Base-by-base conservation (phyloP, 1,140 invertebrate genomes). In the Lepidurus apus region DNA sequence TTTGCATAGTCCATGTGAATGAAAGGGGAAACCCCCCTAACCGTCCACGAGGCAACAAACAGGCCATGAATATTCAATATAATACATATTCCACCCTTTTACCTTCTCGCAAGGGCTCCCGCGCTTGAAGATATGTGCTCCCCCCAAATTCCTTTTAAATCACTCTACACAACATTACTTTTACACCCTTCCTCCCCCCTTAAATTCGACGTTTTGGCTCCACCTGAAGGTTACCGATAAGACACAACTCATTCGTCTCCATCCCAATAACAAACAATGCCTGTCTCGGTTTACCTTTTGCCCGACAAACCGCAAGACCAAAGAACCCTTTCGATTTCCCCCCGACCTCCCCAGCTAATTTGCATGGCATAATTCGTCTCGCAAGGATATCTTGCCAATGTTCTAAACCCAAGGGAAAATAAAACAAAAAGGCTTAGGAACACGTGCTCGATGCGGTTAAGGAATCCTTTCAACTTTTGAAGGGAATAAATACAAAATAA, bases 141-240 rank as follows among this genome's bases (percentile, higher is more conserved):
- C 21, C 21, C 13, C 13, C 53, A 65, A 65, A 65, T 65, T 21
- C 53, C 53, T 65, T 9, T 1, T n/a, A 65, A 65, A 65, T 65
- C 53, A 65, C 53, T 21, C 21, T n/a, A 65, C 53, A 65, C 17
- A 65, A 21, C 53, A 21, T 65, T 65, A 65, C 53, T 65, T 65
- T 65, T n/a, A 21, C 53, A 4, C 53, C 53, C 53, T 11, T 13
- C 8, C 13, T 21, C n/a, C 53, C 53, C 53, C 53, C 53, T 21
- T 17, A 65, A 65, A 65, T 17, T 65, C 53, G 53, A n/a, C 17
- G 53, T 34, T 34, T 34, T 34, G 34, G 34, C 34, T 34, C 53
- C 53, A 65, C 53, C 53, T 65, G 53, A 65, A 65, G 53, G 53
- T 65, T 65, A 65, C 13, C 53, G 53, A 65, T 65, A 65, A 65